phyloP scores from a whole-genome alignment of 1,140 invertebrate genomes.

The Sitobion miscanthi region DNA sequence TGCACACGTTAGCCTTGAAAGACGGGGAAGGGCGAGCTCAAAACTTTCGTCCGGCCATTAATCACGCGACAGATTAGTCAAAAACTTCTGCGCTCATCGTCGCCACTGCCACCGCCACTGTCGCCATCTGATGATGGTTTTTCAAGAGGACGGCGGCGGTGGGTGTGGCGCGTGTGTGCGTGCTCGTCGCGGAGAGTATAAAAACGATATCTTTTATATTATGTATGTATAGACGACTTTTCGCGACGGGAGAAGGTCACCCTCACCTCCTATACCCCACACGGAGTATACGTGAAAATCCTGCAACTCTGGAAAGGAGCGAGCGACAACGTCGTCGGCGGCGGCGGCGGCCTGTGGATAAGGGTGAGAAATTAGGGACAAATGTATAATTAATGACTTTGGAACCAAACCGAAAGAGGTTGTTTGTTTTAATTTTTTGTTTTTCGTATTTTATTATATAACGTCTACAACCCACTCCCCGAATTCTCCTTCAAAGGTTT shows the following conservation, averaged over 20 bases:
- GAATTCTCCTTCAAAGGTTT: not conserved
- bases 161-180: not conserved
- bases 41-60: constrained; percentile 55
- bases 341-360: not conserved
- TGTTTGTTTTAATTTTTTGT: constrained; percentile 25
- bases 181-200: not conserved
- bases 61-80: constrained; percentile 55
- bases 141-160: not conserved
- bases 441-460: constrained; percentile 12
- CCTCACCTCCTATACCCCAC: not conserved
- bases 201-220: constrained; percentile 36
- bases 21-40: not conserved
- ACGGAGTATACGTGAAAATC: not conserved
- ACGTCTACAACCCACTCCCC: not conserved
- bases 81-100: constrained; percentile 45
- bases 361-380: constrained; percentile 41
- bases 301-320: not conserved
- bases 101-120: not conserved
- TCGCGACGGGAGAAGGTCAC: not conserved
- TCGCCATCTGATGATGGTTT: constrained; percentile 2
- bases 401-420: constrained; percentile 19
- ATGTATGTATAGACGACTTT: not conserved
- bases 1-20: not conserved
- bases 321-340: not conserved
- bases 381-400: constrained; percentile 52